Conservation (phyloP, 2,797 vertebrate species). For the Calcarius lapponicus region DNA sequence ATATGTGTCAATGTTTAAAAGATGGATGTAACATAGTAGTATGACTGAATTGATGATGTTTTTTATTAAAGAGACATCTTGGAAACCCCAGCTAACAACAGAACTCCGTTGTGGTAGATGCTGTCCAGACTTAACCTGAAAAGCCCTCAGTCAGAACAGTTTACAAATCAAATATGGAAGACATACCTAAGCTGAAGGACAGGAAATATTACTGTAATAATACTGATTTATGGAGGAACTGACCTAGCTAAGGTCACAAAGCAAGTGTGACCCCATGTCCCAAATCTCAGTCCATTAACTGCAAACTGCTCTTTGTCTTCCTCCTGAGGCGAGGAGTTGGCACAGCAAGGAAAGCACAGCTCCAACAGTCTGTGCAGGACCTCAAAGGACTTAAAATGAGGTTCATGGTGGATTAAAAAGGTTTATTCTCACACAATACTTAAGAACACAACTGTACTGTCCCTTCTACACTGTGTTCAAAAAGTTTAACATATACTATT, state of each 20-base stretch:
- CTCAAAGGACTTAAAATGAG: neutral
- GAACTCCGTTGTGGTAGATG: neutral
- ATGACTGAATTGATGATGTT: neutral
- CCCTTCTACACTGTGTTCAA: neutral
- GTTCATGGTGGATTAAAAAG: neutral
- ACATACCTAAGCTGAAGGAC: constrained; percentile 7
- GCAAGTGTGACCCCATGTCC: neutral
- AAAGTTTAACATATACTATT: neutral
- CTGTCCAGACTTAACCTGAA: constrained; percentile 37
- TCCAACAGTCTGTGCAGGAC: neutral
- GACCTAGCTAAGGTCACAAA: constrained; percentile 37
- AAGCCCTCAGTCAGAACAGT: constrained; percentile 37
- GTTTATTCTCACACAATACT: neutral
- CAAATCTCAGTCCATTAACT: neutral
- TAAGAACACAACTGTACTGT: neutral
- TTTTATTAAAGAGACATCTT: constrained; percentile 27
- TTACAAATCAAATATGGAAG: constrained; percentile 57
- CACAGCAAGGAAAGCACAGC: neutral
- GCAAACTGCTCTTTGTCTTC: constrained; percentile 6
- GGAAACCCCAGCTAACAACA: neutral
- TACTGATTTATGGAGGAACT: constrained; percentile 44
- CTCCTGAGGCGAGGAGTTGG: neutral
- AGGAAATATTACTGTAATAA: constrained; percentile 59
- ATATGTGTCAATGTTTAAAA: neutral
- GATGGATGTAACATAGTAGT: neutral